Evolutionary conservation across 1,140 invertebrate genomes (phyloP), one percentile per base, ranked within the genome.

Genomic region (Microvelia longipes): DNA sequence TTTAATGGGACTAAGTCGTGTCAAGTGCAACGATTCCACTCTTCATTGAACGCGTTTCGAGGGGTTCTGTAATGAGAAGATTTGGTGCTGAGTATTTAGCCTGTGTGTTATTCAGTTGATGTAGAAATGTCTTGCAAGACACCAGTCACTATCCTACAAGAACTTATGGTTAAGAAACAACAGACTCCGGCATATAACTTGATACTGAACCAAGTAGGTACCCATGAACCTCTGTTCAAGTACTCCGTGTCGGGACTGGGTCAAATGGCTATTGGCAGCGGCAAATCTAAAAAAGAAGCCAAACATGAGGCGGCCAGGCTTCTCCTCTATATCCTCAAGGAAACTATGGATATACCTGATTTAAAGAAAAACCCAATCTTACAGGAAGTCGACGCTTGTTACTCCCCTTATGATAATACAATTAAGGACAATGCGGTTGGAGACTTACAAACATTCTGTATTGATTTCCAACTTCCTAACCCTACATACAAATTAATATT

Each of bases 61-160:
- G n/a, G n/a, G n/a, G n/a, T n/a, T n/a, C n/a, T n/a, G n/a, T n/a
- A n/a, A n/a, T n/a, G n/a, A n/a, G n/a, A n/a, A n/a, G n/a, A n/a
- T n/a, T n/a, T n/a, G n/a, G n/a, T n/a, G n/a, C n/a, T n/a, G n/a
- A n/a, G n/a, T n/a, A n/a, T n/a, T n/a, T n/a, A n/a, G n/a, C n/a
- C n/a, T n/a, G n/a, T n/a, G n/a, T n/a, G n/a, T n/a, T n/a, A n/a
- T n/a, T n/a, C n/a, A n/a, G n/a, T n/a, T n/a, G n/a, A n/a, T 11
- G 35, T 50, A 50, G 5, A 50, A 50, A 73, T 73, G 70, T 71
- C 71, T 65, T 68, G 69, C 11, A 89, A 89, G 78, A 90, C 87
- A 11, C 87, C 87, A 26, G 87, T 88, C 35, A 88, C 88, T 70
- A 83, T 87, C 61, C 77, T 90, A 2, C 88, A 91, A 79, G 89